Percentiles rank a stretch among this genome's conserved stretches.
Evolutionary conservation across 2,888 invertebrate genomes (phyloP).

Genomic region (Elysia crispata): DNA sequence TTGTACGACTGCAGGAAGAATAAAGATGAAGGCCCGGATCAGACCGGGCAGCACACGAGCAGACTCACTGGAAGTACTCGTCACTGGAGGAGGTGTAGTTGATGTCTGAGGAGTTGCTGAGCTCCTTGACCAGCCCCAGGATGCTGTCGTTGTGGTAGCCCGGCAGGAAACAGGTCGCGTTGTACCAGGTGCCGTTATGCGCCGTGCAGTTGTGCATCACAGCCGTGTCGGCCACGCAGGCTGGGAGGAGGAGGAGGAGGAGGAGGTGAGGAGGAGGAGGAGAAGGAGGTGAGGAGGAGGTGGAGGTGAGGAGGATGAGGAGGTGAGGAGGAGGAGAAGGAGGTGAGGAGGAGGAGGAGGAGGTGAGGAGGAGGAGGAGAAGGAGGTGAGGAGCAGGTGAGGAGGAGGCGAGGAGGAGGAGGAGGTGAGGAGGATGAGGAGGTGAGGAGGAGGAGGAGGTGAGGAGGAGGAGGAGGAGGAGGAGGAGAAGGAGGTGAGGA

Average conservation of each 20-base stretch:
- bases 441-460: no score
- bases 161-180: conserved; percentile 67
- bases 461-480: no score
- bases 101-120: conserved; percentile 55
- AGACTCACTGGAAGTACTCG: conserved; percentile 80
- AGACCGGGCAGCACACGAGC: not conserved
- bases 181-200: conserved; percentile 74
- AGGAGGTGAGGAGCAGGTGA: no score
- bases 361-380: no score
- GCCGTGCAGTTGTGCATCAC: conserved; percentile 74
- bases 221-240: conserved; percentile 51
- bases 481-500: no score
- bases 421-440: no score
- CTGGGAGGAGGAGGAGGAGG: conserved; percentile 34
- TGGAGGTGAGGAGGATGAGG: not conserved
- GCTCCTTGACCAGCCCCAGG: conserved; percentile 59
- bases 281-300: not conserved
- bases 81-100: conserved; percentile 76
- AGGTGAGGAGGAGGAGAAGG: not conserved
- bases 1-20: no score
- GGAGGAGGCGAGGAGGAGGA: no score
- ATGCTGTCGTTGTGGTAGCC: conserved; percentile 53
- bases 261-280: not conserved
- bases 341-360: no score
- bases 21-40: no score